Evolutionary conservation across 92 coral and sea anemone species (phyloP), one percentile per base, ranked within the genome.

Genomic region (Zoanthus sansibaricus): DNA sequence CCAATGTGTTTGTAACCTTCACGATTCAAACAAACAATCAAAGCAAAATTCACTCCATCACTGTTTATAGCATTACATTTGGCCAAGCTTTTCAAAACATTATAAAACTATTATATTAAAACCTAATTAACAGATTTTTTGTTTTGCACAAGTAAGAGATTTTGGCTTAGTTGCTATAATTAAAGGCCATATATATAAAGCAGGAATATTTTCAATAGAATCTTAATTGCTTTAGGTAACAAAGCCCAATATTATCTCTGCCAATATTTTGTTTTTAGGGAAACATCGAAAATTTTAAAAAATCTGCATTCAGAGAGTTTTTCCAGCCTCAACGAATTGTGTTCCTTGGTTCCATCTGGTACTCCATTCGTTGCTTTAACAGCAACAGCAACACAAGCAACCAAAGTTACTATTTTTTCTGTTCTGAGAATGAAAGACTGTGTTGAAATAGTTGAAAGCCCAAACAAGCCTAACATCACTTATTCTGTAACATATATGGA

Each of bases 331-430:
- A n/a, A 25, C 7, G 75, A 71, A 20, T 47, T 71, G 7, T 32
- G 77, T 11, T 37, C 77, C 8, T 4, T 72, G n/a, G 55, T 44
- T n/a, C 47, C 48, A 33, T 2, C 68, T 59, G 14, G 9, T 42
- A 17, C n/a, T 10, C 80, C 67, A 2, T 76, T 76, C 13, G 25
- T 76, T 12, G 80, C 67, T 21, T 66, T 76, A 11, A 52, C 80
- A 51, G 80, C 80, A 9, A 76, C 80, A 17, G 80, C 80, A 21
- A 76, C 42, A 14, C 13, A 11, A 30, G 30, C 44, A 15, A 76
- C 80, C 30, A 51, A 31, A 13, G 15, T 14, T 9, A 52, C 44
- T 12, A 76, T 76, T 14, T 21, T 49, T 25, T 7, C 52, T 6
- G 66, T 76, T 30, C 67, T 76, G 7, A 5, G 48, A 25, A 25